These are phyloP conservation scores for Brachionus asplanchnoidis DNA, from an alignment of 1,140 invertebrate species.

Conservation along the genomic window DNA sequence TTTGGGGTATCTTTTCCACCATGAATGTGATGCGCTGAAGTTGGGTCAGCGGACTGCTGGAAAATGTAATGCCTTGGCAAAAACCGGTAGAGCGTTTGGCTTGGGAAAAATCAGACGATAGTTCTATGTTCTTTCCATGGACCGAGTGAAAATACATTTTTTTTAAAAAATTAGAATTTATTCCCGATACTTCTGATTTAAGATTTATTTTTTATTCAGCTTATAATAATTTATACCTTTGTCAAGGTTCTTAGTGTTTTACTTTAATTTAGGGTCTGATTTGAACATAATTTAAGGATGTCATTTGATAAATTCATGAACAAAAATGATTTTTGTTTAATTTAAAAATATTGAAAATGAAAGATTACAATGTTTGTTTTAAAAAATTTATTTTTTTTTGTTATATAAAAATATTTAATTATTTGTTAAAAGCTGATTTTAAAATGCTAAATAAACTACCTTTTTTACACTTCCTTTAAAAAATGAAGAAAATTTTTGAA, in stretches of 20 bases:
- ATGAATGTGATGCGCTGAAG: constrained; percentile 44
- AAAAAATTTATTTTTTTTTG: too few relatives aligned
- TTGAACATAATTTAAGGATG: neutral
- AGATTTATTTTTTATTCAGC: neutral
- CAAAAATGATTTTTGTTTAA: neutral
- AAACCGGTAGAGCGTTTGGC: neutral
- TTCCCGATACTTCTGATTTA: neutral
- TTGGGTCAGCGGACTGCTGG: neutral
- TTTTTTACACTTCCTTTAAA: too few relatives aligned
- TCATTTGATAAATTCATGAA: neutral
- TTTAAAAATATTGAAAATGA: neutral
- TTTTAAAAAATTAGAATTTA: neutral
- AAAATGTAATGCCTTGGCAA: constrained; percentile 16
- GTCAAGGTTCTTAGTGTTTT: neutral
- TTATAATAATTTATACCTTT: constrained; percentile 39
- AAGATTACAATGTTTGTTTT: too few relatives aligned
- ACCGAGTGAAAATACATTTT: constrained; percentile 41
- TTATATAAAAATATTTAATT: too few relatives aligned
- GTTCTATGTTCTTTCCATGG: constrained; percentile 32
- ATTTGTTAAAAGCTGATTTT: too few relatives aligned
- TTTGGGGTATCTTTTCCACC: constrained; percentile 46
- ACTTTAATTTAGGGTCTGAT: neutral
- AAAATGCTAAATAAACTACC: too few relatives aligned
- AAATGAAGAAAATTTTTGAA: too few relatives aligned
- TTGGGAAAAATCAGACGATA: neutral